Conservation (phyloP, 1,140 invertebrate species). For the Aphis craccivora region DNA sequence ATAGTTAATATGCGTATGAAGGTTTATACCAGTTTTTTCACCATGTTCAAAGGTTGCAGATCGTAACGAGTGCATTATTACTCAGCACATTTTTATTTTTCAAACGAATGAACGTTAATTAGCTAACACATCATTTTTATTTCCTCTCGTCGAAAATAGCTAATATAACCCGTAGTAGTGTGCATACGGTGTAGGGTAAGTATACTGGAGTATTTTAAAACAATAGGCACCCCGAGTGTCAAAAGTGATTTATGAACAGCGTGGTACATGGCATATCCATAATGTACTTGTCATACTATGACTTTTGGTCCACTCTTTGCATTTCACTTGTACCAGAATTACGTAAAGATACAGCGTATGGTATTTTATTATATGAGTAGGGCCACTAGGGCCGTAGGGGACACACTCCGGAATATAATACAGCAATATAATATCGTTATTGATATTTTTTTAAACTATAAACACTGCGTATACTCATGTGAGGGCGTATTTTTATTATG, state of each 20-base stretch:
- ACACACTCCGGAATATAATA: not conserved
- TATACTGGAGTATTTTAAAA: conserved; percentile 27
- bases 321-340: not conserved
- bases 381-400: not conserved
- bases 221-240: conserved; percentile 30
- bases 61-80: not conserved
- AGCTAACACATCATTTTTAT: conserved; percentile 14
- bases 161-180: not conserved
- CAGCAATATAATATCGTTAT: not conserved
- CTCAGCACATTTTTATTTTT: conserved; percentile 37
- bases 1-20: not conserved
- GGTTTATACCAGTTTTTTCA: not conserved
- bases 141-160: not conserved
- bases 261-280: conserved; percentile 50
- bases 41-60: not conserved
- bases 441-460: not conserved
- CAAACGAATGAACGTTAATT: conserved; percentile 36
- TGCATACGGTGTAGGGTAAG: not conserved
- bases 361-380: not conserved
- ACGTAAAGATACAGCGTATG: not conserved
- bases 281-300: conserved; percentile 41
- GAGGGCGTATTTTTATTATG: not conserved
- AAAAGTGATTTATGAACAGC: conserved; percentile 52
- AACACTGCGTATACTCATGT: not conserved
- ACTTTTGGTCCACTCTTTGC: conserved; percentile 29